Evolutionary conservation across 2,888 invertebrate species (phyloP), one percentile per base, ranked within the genome.

Genomic region (Cephus rjabovi): DNA sequence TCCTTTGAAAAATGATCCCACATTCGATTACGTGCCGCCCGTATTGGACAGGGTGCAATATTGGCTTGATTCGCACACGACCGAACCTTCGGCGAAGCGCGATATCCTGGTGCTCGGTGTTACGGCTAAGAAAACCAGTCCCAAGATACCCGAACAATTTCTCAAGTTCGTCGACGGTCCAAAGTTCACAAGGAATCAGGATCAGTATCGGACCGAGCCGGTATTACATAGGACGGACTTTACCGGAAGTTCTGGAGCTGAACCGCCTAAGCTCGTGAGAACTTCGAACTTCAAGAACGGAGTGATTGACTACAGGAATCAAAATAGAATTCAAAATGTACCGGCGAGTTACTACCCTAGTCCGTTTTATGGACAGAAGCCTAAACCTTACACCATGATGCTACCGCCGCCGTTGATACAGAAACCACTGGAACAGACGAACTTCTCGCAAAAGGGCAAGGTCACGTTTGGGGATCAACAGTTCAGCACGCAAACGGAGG

Each of bases 11-110:
- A 96, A 96, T 88, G 96, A 97, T 88, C 97, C 97, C 12, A 97
- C 97, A 1, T 96, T 95, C 89, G 96, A 96, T 89, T 97, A 97
- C 89, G 96, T 96, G 78, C 97, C 97, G 0, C 97, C 97, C 1
- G 95, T 96, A 3, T 91, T 96, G 69, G 96, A 96, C 82, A 92
- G 95, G 68, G 97, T 97, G 4, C 95, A 95, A 85, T 97, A 96
- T 88, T 97, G 97, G 97, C 94, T 95, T 33, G 95, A 95, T 73
- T 94, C 95, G 0, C 93, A 93, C 83, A 93, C 92, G 1, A 90
- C 93, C 80, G 93, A 94, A 84, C 92, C 94, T 1, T 94, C 95
- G 81, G 93, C 94, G 77, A 95, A 95, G 89, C 94, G 94, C 3
- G 95, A 96, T 90, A 95, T 96, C 34, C 92, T 95, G 15, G 93